phyloP scores from a whole-genome alignment of 2,113 vertebrate species.

The Hypanus sabinus region DNA sequence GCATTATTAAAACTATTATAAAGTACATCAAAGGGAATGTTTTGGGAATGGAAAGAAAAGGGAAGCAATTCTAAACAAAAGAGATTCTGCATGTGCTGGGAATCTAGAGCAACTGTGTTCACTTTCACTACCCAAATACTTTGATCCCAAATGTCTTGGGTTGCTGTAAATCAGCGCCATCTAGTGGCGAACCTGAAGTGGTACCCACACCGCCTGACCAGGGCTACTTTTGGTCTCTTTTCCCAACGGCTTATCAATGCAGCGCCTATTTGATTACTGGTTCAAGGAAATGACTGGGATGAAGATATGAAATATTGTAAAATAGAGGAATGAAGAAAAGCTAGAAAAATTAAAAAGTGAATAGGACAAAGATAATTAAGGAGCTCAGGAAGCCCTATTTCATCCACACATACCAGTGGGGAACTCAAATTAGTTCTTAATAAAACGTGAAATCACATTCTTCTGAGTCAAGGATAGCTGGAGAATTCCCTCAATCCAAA shows the following conservation, averaged over 20 bases:
- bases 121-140: not conserved
- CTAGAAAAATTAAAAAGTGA: not conserved
- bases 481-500: not conserved
- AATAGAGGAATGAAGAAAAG: not conserved
- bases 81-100: too few species aligned
- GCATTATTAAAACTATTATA: not conserved
- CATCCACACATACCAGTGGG: not conserved
- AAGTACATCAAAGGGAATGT: not conserved
- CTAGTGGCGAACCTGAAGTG: not conserved
- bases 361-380: not conserved
- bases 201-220: too few species aligned
- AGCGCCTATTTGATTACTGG: not conserved
- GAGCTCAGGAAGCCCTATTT: not conserved
- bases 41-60: not conserved
- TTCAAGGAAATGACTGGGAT: not conserved
- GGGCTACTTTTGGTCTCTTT: not conserved
- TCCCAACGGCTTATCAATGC: not conserved
- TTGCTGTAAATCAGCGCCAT: not conserved
- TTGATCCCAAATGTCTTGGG: not conserved
- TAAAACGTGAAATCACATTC: not conserved
- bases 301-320: not conserved
- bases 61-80: not conserved
- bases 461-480: not conserved
- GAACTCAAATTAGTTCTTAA: not conserved
- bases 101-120: not conserved